Conservation (phyloP, 2,888 invertebrate genomes). For the Autographa pulchrina region DNA sequence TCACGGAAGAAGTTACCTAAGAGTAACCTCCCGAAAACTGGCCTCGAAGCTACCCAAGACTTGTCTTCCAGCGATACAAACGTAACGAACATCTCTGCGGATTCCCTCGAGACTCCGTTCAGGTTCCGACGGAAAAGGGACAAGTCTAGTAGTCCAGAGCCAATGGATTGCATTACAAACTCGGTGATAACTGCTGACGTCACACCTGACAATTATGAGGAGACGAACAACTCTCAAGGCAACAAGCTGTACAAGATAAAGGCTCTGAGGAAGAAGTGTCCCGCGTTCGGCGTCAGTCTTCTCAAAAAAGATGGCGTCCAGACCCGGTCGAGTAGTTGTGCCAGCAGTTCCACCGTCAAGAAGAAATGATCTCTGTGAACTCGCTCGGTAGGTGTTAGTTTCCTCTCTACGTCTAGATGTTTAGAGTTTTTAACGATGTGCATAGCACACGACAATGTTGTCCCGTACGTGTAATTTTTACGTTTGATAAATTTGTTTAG, state of each 20-base stretch:
- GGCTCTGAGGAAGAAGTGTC: conserved; percentile 84
- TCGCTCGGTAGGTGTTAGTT: conserved; percentile 56
- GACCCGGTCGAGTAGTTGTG: conserved; percentile 84
- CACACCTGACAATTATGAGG: conserved; percentile 83
- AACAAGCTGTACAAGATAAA: conserved; percentile 87
- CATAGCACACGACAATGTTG: conserved; percentile 61
- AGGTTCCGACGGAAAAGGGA: conserved; percentile 85
- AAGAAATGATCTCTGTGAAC: conserved; percentile 86
- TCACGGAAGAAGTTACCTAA: conserved; percentile 84
- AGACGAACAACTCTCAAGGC: conserved; percentile 85
- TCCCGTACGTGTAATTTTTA: conserved; percentile 53
- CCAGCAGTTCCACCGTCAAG: conserved; percentile 81
- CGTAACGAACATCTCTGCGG: conserved; percentile 85
- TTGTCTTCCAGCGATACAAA: conserved; percentile 87
- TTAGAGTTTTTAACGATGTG: conserved; percentile 56
- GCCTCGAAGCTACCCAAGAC: conserved; percentile 80
- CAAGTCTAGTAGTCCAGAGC: conserved; percentile 84
- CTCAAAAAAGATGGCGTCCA: conserved; percentile 85
- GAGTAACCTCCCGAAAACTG: conserved; percentile 71
- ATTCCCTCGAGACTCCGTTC: conserved; percentile 84
- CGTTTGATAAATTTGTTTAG: conserved; percentile 65
- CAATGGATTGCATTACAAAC: conserved; percentile 83
- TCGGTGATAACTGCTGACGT: conserved; percentile 83
- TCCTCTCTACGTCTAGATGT: conserved; percentile 53
- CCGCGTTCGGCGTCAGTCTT: conserved; percentile 80